Evolutionary conservation across 2,888 invertebrate species (phyloP).

Genomic region (Drosophila rellima): DNA sequence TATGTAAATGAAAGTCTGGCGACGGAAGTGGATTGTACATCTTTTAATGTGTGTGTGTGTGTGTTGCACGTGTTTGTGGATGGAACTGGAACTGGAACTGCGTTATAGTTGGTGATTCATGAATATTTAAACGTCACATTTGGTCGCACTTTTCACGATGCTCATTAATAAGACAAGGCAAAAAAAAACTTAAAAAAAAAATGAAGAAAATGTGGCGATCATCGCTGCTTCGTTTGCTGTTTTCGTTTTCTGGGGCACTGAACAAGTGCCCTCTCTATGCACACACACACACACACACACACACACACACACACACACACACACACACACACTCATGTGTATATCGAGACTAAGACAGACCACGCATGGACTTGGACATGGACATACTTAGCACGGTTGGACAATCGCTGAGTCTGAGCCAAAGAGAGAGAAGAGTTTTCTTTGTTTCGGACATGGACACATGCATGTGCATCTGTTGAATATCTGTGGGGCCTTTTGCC

Average conservation of each 20-base stretch:
- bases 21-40: conserved; percentile 64
- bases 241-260: conserved; percentile 65
- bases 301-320: conserved; percentile 7
- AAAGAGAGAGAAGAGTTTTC: conserved; percentile 70
- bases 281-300: conserved; percentile 37
- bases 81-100: conserved; percentile 63
- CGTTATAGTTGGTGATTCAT: conserved; percentile 83
- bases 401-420: conserved; percentile 63
- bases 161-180: conserved; percentile 80
- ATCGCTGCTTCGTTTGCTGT: conserved; percentile 61
- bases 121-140: conserved; percentile 86
- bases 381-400: conserved; percentile 77
- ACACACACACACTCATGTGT: neutral
- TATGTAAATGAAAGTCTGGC: conserved; percentile 67
- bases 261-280: conserved; percentile 82
- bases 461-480: conserved; percentile 73
- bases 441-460: conserved; percentile 76
- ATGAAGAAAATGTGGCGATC: conserved; percentile 78
- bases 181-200: conserved; percentile 35
- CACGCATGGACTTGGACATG: conserved; percentile 41
- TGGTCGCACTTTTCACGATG: conserved; percentile 84
- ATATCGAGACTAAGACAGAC: conserved; percentile 7
- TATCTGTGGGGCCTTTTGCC: conserved; percentile 57
- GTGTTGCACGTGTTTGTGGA: conserved; percentile 48
- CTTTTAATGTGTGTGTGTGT: neutral